phyloP scores from a whole-genome alignment of 2,797 vertebrate species.

The Parambassis ranga region DNA sequence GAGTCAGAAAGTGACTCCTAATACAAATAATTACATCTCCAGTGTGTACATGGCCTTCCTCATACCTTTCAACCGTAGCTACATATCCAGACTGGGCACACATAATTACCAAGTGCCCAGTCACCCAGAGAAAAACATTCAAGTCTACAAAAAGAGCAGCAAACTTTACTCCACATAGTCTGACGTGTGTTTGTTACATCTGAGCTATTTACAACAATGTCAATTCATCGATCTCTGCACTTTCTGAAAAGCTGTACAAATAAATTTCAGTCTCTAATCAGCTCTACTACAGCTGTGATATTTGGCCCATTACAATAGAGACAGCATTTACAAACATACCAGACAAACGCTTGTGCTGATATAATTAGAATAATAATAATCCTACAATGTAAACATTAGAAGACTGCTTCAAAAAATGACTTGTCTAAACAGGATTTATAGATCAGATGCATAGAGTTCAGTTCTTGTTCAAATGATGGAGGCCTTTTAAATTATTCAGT shows the following conservation, averaged over 20 bases:
- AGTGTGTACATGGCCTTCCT: constrained; percentile 27
- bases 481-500: constrained; percentile 12
- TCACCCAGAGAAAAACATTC: constrained; percentile 50
- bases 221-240: not conserved
- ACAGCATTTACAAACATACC: constrained; percentile 64
- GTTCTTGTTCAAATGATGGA: constrained; percentile 53
- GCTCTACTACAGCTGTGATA: constrained; percentile 42
- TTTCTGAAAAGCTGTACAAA: constrained; percentile 32
- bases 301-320: constrained; percentile 60
- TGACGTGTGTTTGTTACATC: constrained; percentile 49
- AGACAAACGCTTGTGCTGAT: constrained; percentile 74
- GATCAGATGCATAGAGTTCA: constrained; percentile 80
- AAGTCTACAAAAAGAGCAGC: constrained; percentile 71
- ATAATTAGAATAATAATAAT: constrained; percentile 65
- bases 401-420: constrained; percentile 66
- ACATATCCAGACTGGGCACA: constrained; percentile 51
- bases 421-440: constrained; percentile 53
- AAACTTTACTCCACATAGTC: constrained; percentile 60
- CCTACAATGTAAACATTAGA: constrained; percentile 82
- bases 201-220: constrained; percentile 58
- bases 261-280: constrained; percentile 29
- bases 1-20: not conserved
- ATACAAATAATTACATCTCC: constrained; percentile 20
- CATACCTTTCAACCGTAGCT: constrained; percentile 36
- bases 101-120: constrained; percentile 1